phyloP scores from a whole-genome alignment of 2,888 invertebrate species.

The Ennomos erosarius region DNA sequence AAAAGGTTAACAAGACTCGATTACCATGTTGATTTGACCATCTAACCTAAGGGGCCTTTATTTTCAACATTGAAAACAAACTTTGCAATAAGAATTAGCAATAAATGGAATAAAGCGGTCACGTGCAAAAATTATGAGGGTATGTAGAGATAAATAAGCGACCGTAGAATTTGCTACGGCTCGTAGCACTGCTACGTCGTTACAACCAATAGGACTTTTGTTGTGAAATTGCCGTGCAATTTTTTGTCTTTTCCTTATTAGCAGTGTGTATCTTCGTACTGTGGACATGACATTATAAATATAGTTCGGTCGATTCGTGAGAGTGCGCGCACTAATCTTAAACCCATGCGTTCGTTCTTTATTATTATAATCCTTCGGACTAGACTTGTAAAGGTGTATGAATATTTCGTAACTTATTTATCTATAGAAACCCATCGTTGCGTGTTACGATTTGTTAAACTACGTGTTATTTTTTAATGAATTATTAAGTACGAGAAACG shows the following conservation, averaged over 20 bases:
- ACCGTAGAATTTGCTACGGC: conserved; percentile 12
- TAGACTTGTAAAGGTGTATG: conserved; percentile 58
- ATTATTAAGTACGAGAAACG: conserved; percentile 22
- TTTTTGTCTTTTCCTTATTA: conserved; percentile 9
- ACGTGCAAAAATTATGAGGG: conserved; percentile 13
- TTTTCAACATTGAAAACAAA: conserved; percentile 1
- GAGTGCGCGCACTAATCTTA: conserved; percentile 43
- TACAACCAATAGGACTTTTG: conserved; percentile 1
- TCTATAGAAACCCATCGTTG: conserved; percentile 53
- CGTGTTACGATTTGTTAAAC: conserved; percentile 51
- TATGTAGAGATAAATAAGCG: conserved; percentile 9
- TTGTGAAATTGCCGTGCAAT: not conserved
- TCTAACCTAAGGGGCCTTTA: too few species aligned
- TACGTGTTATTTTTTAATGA: conserved; percentile 45
- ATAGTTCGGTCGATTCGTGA: conserved; percentile 40
- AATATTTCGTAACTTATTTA: conserved; percentile 53
- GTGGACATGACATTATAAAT: conserved; percentile 40
- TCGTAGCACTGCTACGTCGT: conserved; percentile 18
- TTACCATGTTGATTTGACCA: too few species aligned
- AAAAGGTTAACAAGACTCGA: too few species aligned
- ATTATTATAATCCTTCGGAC: conserved; percentile 52
- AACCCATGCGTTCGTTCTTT: conserved; percentile 45
- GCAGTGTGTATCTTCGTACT: conserved; percentile 41
- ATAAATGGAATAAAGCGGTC: conserved; percentile 1
- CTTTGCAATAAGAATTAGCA: conserved; percentile 4